Evolutionary conservation across 2,113 vertebrate genomes (phyloP).

Genomic region (Mionectes macconnelli): DNA sequence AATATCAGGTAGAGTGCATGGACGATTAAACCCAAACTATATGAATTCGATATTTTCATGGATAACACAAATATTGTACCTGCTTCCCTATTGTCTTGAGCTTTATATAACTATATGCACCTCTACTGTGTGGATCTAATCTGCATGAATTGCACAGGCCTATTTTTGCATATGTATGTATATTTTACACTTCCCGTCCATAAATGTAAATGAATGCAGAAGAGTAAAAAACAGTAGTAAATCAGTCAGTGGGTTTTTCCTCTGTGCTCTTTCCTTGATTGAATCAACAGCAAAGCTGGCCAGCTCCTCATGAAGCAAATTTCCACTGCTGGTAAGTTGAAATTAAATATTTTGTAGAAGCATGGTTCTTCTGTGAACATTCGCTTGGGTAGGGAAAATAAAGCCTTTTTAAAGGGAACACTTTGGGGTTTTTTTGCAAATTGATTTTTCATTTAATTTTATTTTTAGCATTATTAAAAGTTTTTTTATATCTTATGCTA

Average conservation of each 20-base stretch:
- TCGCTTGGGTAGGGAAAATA: background rate
- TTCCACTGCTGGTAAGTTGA: background rate
- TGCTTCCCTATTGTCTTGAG: background rate
- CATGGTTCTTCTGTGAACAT: background rate
- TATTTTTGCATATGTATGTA: background rate
- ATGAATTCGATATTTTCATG: background rate
- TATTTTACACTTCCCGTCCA: background rate
- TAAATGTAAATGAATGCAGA: background rate
- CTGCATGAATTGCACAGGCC: background rate
- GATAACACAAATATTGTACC: background rate
- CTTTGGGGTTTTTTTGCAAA: background rate
- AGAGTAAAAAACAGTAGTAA: background rate
- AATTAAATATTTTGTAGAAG: background rate
- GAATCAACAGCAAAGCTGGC: background rate
- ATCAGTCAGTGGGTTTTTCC: background rate
- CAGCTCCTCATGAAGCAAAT: background rate
- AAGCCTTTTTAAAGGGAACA: background rate
- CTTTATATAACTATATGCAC: background rate
- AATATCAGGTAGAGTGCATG: background rate
- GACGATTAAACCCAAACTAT: conserved; percentile 24
- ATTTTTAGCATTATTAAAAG: background rate
- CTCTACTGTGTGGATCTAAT: background rate
- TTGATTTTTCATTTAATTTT: background rate
- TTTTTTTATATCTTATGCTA: background rate
- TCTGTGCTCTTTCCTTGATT: background rate